Evolutionary conservation across 2,888 invertebrate species (phyloP).

Genomic region (Meganola albula): DNA sequence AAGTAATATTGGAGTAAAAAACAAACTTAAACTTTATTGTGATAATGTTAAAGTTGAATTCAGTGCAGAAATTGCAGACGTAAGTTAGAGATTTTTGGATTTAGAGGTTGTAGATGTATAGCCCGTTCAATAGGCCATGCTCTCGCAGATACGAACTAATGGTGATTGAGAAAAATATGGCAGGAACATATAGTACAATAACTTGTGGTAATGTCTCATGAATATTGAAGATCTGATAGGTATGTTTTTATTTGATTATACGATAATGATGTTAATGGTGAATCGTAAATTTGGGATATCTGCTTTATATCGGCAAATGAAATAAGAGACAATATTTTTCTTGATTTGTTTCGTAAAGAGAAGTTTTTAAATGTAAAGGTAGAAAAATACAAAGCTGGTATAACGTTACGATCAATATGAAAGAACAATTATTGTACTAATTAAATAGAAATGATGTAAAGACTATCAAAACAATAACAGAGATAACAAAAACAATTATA

Average conservation of each 20-base stretch:
- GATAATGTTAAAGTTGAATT: conserved; percentile 23
- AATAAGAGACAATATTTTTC: background rate
- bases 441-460: too few relatives aligned
- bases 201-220: conserved; percentile 74
- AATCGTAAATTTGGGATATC: conserved; percentile 44
- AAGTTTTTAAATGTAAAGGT: background rate
- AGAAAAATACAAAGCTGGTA: background rate
- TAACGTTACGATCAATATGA: too few relatives aligned
- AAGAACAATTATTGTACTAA: too few relatives aligned
- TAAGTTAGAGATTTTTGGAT: conserved; percentile 51
- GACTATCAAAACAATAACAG: background rate
- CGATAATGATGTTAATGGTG: conserved; percentile 42
- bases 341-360: background rate
- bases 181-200: conserved; percentile 56
- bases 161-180: conserved; percentile 78
- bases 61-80: conserved; percentile 20
- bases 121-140: conserved; percentile 62
- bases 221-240: conserved; percentile 73
- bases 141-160: conserved; percentile 72
- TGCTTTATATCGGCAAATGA: conserved; percentile 33
- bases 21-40: conserved; percentile 25
- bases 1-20: conserved; percentile 26
- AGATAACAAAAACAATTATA: background rate
- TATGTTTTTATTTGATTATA: conserved; percentile 53
- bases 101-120: conserved; percentile 41